Base-by-base conservation (phyloP, 2,888 invertebrate species). In the Acrobasis repandana region DNA sequence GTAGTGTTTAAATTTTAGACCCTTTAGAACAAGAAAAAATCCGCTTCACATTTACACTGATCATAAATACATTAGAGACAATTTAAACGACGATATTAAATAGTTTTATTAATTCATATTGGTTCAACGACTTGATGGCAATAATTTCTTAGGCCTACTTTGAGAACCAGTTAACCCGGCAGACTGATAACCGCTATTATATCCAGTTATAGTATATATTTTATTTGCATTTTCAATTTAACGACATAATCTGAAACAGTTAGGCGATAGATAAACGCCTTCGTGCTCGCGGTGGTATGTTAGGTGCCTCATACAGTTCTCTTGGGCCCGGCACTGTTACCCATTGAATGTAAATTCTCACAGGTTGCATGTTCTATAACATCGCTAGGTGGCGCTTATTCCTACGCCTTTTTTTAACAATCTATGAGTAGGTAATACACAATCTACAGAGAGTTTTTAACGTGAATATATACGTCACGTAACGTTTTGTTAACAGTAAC, bases 341-440 rank as follows among this genome's bases (percentile, higher is more conserved):
- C 75, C 70, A 80, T 83, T 82, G 76, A 81, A 82, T 82, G 82
- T 63, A 75, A 80, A 82, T 82, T 61, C 63, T 58, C 66, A 66
- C 64, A 68, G 70, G 61, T 62, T 61, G 61, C 61, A 56, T 68
- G 67, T 59, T 65, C 66, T 65, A 63, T 70, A 65, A 63, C 15
- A 28, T 34, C 57, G 34, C 57, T 54, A 54, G 38, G 16, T 54
- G 18, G 20, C 18, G 38, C 14, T n/a, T 43, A 18, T 38, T 18
- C 18, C 33, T 18, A 18, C n/a, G 14, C 16, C 9, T 38, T 36
- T 38, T 54, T 43, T 14, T n/a, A 38, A 9, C 11, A 54, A n/a
- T 34, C 11, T 51, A n/a, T 52, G 16, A 6, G n/a, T 43, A n/a
- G n/a, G n/a, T n/a, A 43, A 1, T 36, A 38, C 18, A 18, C 52